A percentile compares a stretch with the other conserved stretches of the same genome.
Conservation (phyloP, 1,140 invertebrate species). For the Anastrepha ludens region DNA sequence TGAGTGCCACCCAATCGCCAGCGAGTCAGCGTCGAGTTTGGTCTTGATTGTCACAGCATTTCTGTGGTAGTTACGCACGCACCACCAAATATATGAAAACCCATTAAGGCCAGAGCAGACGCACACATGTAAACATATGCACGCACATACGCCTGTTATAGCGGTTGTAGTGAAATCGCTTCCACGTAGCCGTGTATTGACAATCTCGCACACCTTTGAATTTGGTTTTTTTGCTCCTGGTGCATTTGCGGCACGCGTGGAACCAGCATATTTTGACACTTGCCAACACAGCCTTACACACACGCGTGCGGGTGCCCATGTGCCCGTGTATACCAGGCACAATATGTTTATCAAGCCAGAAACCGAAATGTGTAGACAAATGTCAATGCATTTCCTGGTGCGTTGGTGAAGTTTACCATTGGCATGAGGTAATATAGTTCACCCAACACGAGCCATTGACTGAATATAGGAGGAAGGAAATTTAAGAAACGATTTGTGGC, state of each 20-base stretch:
- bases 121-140: background rate
- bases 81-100: constrained; percentile 40
- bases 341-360: background rate
- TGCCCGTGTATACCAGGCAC: background rate
- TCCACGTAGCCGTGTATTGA: background rate
- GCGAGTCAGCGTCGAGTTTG: background rate
- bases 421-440: background rate
- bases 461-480: background rate
- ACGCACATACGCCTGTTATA: background rate
- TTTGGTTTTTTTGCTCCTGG: background rate
- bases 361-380: background rate
- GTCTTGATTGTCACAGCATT: constrained; percentile 49
- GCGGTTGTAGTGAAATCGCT: background rate
- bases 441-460: background rate
- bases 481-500: background rate
- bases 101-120: background rate
- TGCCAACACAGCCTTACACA: background rate
- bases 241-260: background rate
- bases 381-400: background rate
- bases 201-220: background rate
- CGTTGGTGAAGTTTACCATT: background rate
- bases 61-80: constrained; percentile 24
- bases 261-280: constrained; percentile 22
- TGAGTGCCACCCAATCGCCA: background rate
- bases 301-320: background rate